These are phyloP conservation scores for Drosophila quadrilineata DNA, from an alignment of 1,140 invertebrate genomes.

Conservation along the genomic window DNA sequence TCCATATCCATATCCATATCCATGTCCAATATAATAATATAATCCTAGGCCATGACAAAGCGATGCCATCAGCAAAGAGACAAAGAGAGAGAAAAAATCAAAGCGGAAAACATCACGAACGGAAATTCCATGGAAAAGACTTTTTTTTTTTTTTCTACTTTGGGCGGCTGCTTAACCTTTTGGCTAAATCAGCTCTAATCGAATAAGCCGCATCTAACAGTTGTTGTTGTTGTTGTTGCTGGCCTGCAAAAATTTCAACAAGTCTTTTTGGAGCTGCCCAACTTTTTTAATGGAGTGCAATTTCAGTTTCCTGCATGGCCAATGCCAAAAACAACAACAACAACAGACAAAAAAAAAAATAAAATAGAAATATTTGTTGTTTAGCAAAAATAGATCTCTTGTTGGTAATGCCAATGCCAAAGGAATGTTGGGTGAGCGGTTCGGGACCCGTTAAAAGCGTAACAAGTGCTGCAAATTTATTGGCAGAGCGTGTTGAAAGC, in stretches of 20 bases:
- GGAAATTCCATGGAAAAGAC: slow-evolving; percentile 72
- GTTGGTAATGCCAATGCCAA: slow-evolving; percentile 56
- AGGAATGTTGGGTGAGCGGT: slow-evolving; percentile 73
- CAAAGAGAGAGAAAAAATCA: slow-evolving; percentile 29
- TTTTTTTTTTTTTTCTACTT: too few relatives aligned
- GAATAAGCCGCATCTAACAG: slow-evolving; percentile 65
- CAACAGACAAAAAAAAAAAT: slow-evolving; percentile 4
- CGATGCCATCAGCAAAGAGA: slow-evolving; percentile 55
- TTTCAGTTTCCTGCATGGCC: slow-evolving; percentile 69
- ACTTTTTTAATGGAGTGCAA: slow-evolving; percentile 70
- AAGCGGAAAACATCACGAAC: slow-evolving; percentile 64
- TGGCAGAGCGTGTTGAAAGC: slow-evolving; percentile 76
- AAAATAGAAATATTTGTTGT: slow-evolving; percentile 74
- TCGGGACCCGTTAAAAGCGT: slow-evolving; percentile 67
- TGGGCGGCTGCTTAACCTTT: slow-evolving; percentile 74
- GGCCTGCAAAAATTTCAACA: slow-evolving; percentile 52
- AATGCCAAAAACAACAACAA: slow-evolving; percentile 30
- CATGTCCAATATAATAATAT: too few relatives aligned
- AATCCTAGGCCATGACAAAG: slow-evolving; percentile 59
- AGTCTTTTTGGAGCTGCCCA: slow-evolving; percentile 39
- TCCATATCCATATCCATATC: slow-evolving; percentile 20
- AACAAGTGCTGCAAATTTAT: slow-evolving; percentile 78
- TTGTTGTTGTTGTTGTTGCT: slow-evolving; percentile 13
- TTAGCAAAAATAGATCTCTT: slow-evolving; percentile 75
- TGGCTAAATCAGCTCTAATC: slow-evolving; percentile 75